phyloP scores from a whole-genome alignment of 2,888 invertebrate genomes.

The Zygaena filipendulae region DNA sequence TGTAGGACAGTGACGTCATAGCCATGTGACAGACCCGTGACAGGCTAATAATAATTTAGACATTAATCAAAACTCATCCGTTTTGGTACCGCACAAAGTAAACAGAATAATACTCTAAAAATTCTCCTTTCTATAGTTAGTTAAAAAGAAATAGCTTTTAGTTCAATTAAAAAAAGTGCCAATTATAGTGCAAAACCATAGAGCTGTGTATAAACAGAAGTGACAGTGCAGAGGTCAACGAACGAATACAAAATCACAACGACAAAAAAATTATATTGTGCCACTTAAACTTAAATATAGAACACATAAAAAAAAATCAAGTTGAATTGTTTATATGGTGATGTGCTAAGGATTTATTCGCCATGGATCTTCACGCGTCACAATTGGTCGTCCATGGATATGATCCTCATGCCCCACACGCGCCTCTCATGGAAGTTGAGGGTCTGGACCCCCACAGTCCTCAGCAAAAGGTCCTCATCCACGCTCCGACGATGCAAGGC shows the following conservation, averaged over 20 bases:
- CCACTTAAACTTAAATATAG: slow-evolving; percentile 3
- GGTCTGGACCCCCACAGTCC: slow-evolving; percentile 59
- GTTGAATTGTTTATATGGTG: slow-evolving; percentile 13
- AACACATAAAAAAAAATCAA: slow-evolving; percentile 7
- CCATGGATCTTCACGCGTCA: slow-evolving; percentile 60
- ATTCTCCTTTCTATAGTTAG: too few species aligned
- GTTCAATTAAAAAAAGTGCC: slow-evolving; percentile 31
- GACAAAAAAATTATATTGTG: slow-evolving; percentile 16
- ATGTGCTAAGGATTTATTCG: slow-evolving; percentile 16
- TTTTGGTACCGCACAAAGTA: too few species aligned
- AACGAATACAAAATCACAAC: slow-evolving; percentile 31
- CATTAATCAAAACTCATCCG: slow-evolving; percentile 15
- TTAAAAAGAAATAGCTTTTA: slow-evolving; percentile 33
- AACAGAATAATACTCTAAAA: too few species aligned
- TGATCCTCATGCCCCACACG: slow-evolving; percentile 59
- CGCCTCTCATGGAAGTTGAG: slow-evolving; percentile 54
- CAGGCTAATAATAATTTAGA: slow-evolving; percentile 16
- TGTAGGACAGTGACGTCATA: slow-evolving; percentile 11
- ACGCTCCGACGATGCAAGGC: slow-evolving; percentile 49
- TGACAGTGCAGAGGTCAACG: slow-evolving; percentile 22
- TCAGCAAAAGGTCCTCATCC: slow-evolving; percentile 59
- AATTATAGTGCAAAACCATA: slow-evolving; percentile 27
- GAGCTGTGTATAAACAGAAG: slow-evolving; percentile 17
- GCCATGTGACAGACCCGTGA: slow-evolving; percentile 42
- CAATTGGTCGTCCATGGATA: slow-evolving; percentile 55